Evolutionary conservation across 2,797 vertebrate genomes (phyloP), one percentile per base, ranked within the genome.

Genomic region (Anabas testudineus): DNA sequence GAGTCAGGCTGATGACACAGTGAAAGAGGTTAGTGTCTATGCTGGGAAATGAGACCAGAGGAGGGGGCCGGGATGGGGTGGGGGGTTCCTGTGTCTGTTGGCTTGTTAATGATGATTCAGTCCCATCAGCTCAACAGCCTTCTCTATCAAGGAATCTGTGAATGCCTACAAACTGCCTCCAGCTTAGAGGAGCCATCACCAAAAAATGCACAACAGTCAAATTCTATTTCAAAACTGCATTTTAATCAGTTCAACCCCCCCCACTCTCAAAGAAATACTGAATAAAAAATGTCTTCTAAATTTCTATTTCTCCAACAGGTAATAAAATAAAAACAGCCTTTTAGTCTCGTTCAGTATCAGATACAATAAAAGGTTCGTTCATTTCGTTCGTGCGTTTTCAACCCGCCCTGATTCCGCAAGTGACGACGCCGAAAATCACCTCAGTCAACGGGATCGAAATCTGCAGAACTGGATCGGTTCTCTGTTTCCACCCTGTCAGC

Each of bases 21-120:
- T 90, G 88, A 91, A 87, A 90, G 91, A 90, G 88, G 88, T 90
- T 91, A 91, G 90, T 91, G 90, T 90, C 86, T 93, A 81, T 91
- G 90, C 91, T 92, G 88, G 88, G 91, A 92, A 93, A 90, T 87
- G 82, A 88, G 90, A 89, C 65, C 78, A 78, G 74, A 71, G 72
- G 78, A 60, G 83, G 61, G 53, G 65, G 43, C 1, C 30, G 28
- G 8, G 4, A 15, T 7, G 18, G 15, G 41, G 26, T 14, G 48
- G 36, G 39, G 4, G 21, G n/a, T 61, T 87, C 74, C 82, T 90
- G 87, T 89, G 85, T 87, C 87, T 90, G 89, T 78, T 85, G 84
- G 88, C 87, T 87, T 86, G 91, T 88, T 92, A 90, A 91, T 91
- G 87, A 90, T 88, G 88, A 91, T 90, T 87, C 88, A 85, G 87